Evolutionary conservation across 2,888 invertebrate genomes (phyloP).

Genomic region (Myathropa florea): DNA sequence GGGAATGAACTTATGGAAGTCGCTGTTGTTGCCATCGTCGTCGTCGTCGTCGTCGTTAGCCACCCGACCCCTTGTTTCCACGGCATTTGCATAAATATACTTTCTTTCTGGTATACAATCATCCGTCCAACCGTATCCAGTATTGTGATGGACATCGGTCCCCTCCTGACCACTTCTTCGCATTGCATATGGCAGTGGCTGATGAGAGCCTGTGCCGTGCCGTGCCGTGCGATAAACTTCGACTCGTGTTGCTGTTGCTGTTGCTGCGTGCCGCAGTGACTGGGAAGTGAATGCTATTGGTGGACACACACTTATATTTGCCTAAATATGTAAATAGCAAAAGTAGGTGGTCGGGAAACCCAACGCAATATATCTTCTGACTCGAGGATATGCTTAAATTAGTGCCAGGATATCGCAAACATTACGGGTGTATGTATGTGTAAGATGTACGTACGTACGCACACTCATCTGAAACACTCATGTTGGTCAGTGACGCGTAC

Average conservation of each 20-base stretch:
- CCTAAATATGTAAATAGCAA: conserved; percentile 28
- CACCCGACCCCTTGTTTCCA: not conserved
- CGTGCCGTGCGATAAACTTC: conserved; percentile 24
- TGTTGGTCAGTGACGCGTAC: conserved; percentile 27
- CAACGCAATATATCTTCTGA: conserved; percentile 33
- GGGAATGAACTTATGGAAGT: not conserved
- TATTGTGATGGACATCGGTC: conserved; percentile 20
- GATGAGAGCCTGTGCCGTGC: conserved; percentile 31
- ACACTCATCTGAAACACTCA: conserved; percentile 2
- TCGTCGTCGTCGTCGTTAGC: conserved; percentile 1
- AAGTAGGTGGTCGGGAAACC: conserved; percentile 9
- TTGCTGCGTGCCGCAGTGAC: not conserved
- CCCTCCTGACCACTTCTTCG: conserved; percentile 26
- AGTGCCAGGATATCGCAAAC: conserved; percentile 43
- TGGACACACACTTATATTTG: conserved; percentile 13
- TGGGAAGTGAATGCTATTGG: not conserved
- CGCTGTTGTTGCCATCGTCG: not conserved
- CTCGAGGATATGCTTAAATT: conserved; percentile 50
- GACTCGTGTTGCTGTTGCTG: not conserved
- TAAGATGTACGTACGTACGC: not conserved
- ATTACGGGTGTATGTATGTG: not conserved
- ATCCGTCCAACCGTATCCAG: conserved; percentile 16
- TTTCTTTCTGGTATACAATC: conserved; percentile 34
- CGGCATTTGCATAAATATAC: conserved; percentile 35
- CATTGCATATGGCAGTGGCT: conserved; percentile 17